Base-by-base conservation (phyloP, 2,888 invertebrate genomes). In the Oligia fasciuncula region DNA sequence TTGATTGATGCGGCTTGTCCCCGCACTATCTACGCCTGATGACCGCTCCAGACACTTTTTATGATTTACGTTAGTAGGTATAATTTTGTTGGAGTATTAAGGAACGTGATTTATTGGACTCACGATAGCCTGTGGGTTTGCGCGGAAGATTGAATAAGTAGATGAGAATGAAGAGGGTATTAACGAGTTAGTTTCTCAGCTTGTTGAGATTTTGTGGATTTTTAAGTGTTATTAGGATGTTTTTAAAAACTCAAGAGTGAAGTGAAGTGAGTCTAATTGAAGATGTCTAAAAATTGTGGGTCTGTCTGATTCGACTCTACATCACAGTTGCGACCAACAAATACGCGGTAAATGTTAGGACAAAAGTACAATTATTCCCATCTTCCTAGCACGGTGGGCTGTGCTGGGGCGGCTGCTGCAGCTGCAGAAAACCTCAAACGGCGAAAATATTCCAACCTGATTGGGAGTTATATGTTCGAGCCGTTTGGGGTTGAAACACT, bases 1-100 rank as follows among this genome's bases (percentile, higher is more conserved):
- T 91, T 90, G 93, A 93, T 93, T 90, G 93, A 93, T 93, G 90
- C 76, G 74, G 88, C 76, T 86, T 86, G 87, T 85, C 85, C 78
- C 70, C 84, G 60, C 85, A 84, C 89, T 90, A 88, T 90, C 90
- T 85, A 69, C 81, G 80, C 76, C 74, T 85, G 89, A 83, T 87
- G 89, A 87, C 89, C 88, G 83, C 70, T 81, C 81, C 88, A 85
- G 82, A 81, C 89, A 89, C 79, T 88, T 87, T 88, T 89, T 89
- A 89, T 88, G 89, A 88, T 90, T 90, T 91, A 90, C 89, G 87
- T 86, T 84, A 87, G 85, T 60, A 71, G 71, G 60, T 86, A 90
- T 86, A 87, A 91, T 91, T 90, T 87, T 73, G 85, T 70, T 80
- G 62, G 74, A 84, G 88, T 87, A 49, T 88, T 88, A 90, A 75